Base-by-base conservation (phyloP, 2,888 invertebrate genomes). In the Carcina quercana region DNA sequence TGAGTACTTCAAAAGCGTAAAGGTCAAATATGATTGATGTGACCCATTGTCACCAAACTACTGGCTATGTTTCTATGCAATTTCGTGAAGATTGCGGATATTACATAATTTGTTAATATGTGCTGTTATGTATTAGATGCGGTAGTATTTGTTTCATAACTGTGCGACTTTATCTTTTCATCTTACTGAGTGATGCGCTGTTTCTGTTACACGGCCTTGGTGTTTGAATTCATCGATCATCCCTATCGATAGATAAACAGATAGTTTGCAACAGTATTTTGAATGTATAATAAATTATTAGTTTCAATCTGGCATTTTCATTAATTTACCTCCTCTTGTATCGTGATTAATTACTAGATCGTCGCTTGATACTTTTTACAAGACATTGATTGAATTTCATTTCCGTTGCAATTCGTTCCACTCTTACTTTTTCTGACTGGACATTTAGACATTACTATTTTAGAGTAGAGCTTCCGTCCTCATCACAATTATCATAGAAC, bases 51-150 rank as follows among this genome's bases (percentile, higher is more conserved):
- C n/a, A n/a, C n/a, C n/a, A n/a, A n/a, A n/a, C n/a, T n/a, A n/a
- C n/a, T n/a, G n/a, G n/a, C n/a, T n/a, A n/a, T n/a, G n/a, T n/a
- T n/a, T 28, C 25, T 2, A 5, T 25, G 14, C 5, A 14, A 11
- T 13, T 28, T 28, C 22, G 35, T 31, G 25, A 32, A 35, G 35
- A 35, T 32, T 35, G 28, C 28, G 29, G 28, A 35, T 27, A 19
- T 2, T 19, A 30, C 13, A 12, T 19, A 22, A 19, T 14, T 17
- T 7, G 5, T 1, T 10, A n/a, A 10, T 22, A 24, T 11, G n/a
- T 24, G 11, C 10, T 24, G 24, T 24, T 22, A 10, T 4, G 6
- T 11, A 24, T 24, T 24, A 5, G 24, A 7, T 11, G 6, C 11
- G 11, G n/a, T 12, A 24, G 6, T 11, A 12, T 24, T 3, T 3